Evolutionary conservation across 2,888 invertebrate species (phyloP).

Genomic region (Eremobia ochroleuca): DNA sequence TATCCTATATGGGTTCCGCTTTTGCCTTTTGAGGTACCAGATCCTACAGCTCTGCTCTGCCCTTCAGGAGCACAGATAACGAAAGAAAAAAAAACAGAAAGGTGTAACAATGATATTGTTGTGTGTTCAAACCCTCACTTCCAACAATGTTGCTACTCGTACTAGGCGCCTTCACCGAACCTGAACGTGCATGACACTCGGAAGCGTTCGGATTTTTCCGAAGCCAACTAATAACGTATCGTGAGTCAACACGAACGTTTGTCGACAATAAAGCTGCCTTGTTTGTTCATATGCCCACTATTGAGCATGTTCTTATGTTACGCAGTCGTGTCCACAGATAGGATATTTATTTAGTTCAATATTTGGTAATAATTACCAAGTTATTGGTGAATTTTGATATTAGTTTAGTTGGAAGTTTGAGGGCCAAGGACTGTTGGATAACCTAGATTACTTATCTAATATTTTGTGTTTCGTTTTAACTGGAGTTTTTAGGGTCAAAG

Average conservation of each 20-base stretch:
- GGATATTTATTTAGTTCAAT: slow-evolving; percentile 21
- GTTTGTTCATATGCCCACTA: slow-evolving; percentile 54
- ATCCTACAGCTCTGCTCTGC: background rate
- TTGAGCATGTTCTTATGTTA: slow-evolving; percentile 41
- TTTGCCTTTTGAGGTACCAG: background rate
- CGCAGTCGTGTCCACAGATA: slow-evolving; percentile 4
- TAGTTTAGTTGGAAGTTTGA: slow-evolving; percentile 6
- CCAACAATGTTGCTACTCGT: background rate
- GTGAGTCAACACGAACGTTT: slow-evolving; percentile 63
- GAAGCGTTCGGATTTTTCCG: slow-evolving; percentile 39
- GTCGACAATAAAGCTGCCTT: slow-evolving; percentile 57
- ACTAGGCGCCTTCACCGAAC: background rate
- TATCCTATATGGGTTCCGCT: background rate
- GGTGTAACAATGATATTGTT: no score
- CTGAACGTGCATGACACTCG: slow-evolving; percentile 5
- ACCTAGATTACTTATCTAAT: background rate
- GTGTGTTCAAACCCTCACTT: background rate
- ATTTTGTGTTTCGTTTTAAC: background rate
- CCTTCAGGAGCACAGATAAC: background rate
- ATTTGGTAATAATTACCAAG: background rate
- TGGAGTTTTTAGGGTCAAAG: background rate
- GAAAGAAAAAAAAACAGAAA: no score
- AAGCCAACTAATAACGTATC: slow-evolving; percentile 57
- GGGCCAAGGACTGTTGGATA: background rate
- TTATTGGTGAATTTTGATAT: background rate